phyloP scores from a whole-genome alignment of 2,797 vertebrate genomes.

The Trachops cirrhosus region DNA sequence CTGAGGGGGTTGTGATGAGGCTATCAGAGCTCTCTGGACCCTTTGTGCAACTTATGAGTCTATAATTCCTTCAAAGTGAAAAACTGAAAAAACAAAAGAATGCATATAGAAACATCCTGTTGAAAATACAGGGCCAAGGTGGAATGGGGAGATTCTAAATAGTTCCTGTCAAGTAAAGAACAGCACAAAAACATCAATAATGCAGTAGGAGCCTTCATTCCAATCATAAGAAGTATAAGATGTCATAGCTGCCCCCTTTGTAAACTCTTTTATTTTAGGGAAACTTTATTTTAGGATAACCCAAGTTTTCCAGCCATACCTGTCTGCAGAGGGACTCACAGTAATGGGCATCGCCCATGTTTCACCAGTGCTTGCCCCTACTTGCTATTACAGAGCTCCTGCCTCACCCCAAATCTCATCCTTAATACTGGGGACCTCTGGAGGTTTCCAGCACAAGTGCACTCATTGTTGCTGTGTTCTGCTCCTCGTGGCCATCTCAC shows the following conservation, averaged over 20 bases:
- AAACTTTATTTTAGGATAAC: background rate
- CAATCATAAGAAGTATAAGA: background rate
- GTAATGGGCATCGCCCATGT: background rate
- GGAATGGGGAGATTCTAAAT: background rate
- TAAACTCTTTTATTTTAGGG: background rate
- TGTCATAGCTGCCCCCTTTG: background rate
- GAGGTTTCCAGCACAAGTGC: background rate
- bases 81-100: background rate
- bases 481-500: background rate
- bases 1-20: background rate
- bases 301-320: background rate
- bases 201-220: background rate
- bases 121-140: background rate
- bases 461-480: accelerated
- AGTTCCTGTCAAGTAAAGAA: background rate
- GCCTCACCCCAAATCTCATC: background rate
- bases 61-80: background rate
- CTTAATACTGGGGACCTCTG: background rate
- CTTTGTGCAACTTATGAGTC: background rate
- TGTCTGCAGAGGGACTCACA: background rate
- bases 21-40: background rate
- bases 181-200: background rate
- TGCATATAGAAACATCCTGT: background rate
- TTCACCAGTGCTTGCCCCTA: background rate
- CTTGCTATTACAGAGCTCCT: background rate